These are phyloP conservation scores for Pristionchus fissidentatus DNA, from an alignment of 2,888 invertebrate species.

Conservation along the genomic window DNA sequence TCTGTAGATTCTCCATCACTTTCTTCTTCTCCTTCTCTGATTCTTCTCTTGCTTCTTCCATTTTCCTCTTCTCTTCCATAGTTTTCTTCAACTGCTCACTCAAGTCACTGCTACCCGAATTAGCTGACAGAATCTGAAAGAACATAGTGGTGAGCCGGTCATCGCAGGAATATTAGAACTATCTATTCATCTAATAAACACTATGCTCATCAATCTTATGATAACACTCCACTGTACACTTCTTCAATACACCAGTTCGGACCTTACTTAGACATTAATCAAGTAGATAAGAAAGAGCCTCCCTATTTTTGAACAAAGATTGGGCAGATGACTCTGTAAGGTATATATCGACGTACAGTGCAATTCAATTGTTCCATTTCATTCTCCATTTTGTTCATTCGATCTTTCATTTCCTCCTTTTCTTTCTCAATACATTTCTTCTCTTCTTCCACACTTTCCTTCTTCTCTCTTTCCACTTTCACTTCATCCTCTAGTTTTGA, in stretches of 20 bases:
- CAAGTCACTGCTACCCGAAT: not conserved
- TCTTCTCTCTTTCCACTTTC: not conserved
- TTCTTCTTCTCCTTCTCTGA: not conserved
- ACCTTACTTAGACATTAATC: no score
- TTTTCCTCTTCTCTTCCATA: conserved; percentile 5
- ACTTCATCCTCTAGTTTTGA: not conserved
- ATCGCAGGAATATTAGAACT: no score
- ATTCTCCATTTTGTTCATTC: not conserved
- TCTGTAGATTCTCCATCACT: not conserved
- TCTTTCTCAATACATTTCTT: not conserved
- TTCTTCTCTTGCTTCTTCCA: not conserved
- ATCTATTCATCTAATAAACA: no score
- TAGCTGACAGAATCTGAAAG: no score
- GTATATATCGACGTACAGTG: no score
- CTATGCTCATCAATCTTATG: no score
- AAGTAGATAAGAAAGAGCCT: no score
- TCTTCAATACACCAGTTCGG: no score
- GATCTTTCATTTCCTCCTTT: not conserved
- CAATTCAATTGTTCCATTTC: not conserved
- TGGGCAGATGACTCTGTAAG: no score
- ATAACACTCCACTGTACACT: no score
- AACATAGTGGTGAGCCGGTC: no score
- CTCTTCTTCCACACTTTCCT: not conserved
- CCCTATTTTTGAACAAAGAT: no score
- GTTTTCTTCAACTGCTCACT: not conserved